Evolutionary conservation across 2,888 invertebrate species (phyloP).

Genomic region (Coelogynopora nodosa): DNA sequence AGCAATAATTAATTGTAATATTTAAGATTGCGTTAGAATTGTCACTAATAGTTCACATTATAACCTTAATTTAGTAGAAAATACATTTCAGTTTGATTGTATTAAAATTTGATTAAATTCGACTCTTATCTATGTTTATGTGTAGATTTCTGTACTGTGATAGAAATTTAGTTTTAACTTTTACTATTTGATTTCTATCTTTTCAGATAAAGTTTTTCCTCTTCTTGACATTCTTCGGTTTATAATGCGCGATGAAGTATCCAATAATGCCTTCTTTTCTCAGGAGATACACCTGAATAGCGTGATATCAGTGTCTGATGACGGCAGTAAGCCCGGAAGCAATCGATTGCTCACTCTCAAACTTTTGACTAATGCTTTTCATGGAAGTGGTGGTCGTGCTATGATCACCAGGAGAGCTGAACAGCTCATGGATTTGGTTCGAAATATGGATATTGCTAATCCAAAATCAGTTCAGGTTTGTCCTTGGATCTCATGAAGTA

Average conservation of each 20-base stretch:
- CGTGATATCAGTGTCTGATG: background rate
- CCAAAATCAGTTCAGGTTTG: background rate
- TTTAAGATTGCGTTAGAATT: too few relatives aligned
- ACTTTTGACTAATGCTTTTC: background rate
- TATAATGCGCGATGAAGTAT: background rate
- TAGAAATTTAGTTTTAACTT: background rate
- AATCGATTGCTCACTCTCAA: background rate
- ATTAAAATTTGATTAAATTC: too few relatives aligned
- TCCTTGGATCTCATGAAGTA: background rate
- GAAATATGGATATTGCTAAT: background rate
- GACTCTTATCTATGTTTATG: too few relatives aligned
- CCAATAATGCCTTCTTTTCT: background rate
- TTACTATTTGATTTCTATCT: too few relatives aligned
- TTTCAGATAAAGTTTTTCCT: background rate
- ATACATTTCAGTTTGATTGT: too few relatives aligned
- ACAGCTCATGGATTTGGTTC: background rate
- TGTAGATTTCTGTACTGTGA: background rate
- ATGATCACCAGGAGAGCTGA: background rate
- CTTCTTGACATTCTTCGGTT: background rate
- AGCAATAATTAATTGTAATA: too few relatives aligned
- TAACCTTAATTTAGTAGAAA: too few relatives aligned
- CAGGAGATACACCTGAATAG: background rate
- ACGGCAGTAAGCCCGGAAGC: background rate
- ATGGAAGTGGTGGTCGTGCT: background rate
- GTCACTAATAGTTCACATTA: too few relatives aligned